A percentile compares a stretch with the other conserved stretches of the same genome.
These are phyloP conservation scores for Gisinianus flammeolus DNA, from an alignment of 2,888 invertebrate species.

Conservation along the genomic window DNA sequence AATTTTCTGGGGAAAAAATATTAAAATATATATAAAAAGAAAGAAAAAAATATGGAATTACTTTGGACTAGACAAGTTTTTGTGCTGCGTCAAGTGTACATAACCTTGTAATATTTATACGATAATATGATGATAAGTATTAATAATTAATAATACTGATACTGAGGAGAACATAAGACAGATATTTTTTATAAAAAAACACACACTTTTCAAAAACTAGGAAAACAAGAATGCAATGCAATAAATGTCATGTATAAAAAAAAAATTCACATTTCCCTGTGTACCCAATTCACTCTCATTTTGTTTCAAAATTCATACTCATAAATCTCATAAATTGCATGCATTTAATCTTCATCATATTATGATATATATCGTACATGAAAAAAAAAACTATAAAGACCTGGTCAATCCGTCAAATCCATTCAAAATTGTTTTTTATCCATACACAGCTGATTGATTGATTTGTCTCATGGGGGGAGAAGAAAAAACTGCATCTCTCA, in stretches of 20 bases:
- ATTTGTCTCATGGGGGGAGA: too few species aligned
- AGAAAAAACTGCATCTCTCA: too few species aligned
- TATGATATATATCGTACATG: too few species aligned
- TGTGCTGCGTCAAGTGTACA: conserved; percentile 36
- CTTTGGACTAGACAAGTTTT: conserved; percentile 32
- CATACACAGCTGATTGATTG: too few species aligned
- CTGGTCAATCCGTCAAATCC: too few species aligned
- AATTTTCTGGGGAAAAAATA: neutral
- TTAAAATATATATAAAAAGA: neutral
- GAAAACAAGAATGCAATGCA: conserved; percentile 44
- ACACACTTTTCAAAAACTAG: conserved; percentile 40
- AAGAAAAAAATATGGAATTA: conserved; percentile 22
- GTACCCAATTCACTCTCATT: neutral
- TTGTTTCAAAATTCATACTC: conserved; percentile 13
- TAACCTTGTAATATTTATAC: conserved; percentile 44
- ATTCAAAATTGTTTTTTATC: too few species aligned
- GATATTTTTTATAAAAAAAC: conserved; percentile 46
- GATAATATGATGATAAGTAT: conserved; percentile 39
- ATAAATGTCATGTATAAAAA: conserved; percentile 41
- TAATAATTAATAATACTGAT: conserved; percentile 26
- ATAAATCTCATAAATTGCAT: too few species aligned
- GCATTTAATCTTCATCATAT: too few species aligned
- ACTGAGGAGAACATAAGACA: conserved; percentile 41
- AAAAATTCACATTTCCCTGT: neutral
- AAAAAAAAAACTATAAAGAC: too few species aligned